Conservation (phyloP, 2,113 vertebrate species). For the Ictalurus punctatus region DNA sequence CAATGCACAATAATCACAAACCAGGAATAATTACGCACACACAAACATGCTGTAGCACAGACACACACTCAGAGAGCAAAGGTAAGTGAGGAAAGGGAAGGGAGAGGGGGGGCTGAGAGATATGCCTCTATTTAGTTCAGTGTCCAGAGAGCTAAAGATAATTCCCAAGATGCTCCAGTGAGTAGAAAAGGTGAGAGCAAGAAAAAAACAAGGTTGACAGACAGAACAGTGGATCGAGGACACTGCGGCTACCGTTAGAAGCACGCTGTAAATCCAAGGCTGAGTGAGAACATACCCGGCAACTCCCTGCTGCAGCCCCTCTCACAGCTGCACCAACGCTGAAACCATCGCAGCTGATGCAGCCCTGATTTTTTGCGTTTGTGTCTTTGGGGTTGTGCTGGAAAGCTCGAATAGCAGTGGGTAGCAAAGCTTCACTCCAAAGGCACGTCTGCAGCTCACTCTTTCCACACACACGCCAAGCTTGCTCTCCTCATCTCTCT, state of each 20-base stretch:
- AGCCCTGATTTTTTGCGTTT: conserved; percentile 66
- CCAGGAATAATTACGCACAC: conserved; percentile 36
- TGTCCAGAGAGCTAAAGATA: conserved; percentile 45
- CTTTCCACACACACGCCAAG: conserved; percentile 42
- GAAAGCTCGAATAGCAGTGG: conserved; percentile 35
- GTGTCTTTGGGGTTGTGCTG: conserved; percentile 45
- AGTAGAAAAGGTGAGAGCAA: conserved; percentile 14
- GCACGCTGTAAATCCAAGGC: conserved; percentile 49
- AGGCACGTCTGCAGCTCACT: conserved; percentile 48
- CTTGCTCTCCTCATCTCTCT: conserved; percentile 34
- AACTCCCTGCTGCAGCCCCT: conserved; percentile 56
- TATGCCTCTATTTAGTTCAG: conserved; percentile 55
- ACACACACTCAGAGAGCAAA: conserved; percentile 50
- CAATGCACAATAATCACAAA: conserved; percentile 35
- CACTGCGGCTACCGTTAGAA: conserved; percentile 37
- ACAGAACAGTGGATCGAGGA: conserved; percentile 23
- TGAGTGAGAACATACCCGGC: conserved; percentile 39
- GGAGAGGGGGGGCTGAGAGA: conserved; percentile 26
- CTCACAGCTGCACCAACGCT: conserved; percentile 53
- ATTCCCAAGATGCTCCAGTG: conserved; percentile 52
- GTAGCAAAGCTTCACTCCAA: conserved; percentile 31
- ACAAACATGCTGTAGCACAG: conserved; percentile 55
- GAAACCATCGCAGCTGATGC: conserved; percentile 45
- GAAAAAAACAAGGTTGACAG: conserved; percentile 41
- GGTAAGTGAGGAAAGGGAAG: conserved; percentile 31